Evolutionary conservation across 2,797 vertebrate genomes (phyloP).

Genomic region (Syngnathus acus): DNA sequence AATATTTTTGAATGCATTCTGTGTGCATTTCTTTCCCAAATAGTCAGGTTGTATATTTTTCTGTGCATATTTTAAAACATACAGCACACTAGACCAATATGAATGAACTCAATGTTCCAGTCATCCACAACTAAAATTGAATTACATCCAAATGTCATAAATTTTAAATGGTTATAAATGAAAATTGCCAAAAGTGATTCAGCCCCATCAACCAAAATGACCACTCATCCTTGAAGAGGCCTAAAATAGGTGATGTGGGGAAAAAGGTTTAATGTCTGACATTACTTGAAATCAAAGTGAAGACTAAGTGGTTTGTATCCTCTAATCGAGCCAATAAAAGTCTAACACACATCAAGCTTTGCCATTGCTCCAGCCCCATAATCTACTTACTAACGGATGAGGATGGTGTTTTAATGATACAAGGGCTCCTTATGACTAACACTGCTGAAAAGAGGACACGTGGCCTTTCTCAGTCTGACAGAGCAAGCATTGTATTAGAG

Average conservation of each 20-base stretch:
- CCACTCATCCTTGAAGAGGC: conserved; percentile 7
- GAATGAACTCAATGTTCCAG: background rate
- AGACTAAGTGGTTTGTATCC: conserved; percentile 63
- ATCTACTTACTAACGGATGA: conserved; percentile 68
- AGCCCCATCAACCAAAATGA: conserved; percentile 21
- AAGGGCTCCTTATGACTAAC: conserved; percentile 52
- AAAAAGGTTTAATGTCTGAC: conserved; percentile 46
- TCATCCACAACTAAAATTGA: background rate
- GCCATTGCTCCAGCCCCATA: conserved; percentile 53
- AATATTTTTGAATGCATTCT: too few relatives aligned
- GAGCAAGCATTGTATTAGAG: conserved; percentile 30
- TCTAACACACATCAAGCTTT: conserved; percentile 62
- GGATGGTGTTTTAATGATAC: conserved; percentile 62
- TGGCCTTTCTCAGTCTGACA: conserved; percentile 48
- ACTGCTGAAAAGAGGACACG: conserved; percentile 43
- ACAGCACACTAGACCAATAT: background rate
- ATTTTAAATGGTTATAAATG: conserved; percentile 33
- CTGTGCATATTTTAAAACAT: background rate
- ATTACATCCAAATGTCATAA: conserved; percentile 47
- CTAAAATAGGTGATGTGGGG: conserved; percentile 38
- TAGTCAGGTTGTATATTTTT: too few relatives aligned
- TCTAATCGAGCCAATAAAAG: conserved; percentile 66
- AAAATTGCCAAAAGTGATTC: conserved; percentile 47
- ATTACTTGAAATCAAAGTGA: conserved; percentile 62
- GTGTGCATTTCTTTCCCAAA: too few relatives aligned